Evolutionary conservation across 1,140 invertebrate species (phyloP).

Genomic region (Metaphire vulgaris): DNA sequence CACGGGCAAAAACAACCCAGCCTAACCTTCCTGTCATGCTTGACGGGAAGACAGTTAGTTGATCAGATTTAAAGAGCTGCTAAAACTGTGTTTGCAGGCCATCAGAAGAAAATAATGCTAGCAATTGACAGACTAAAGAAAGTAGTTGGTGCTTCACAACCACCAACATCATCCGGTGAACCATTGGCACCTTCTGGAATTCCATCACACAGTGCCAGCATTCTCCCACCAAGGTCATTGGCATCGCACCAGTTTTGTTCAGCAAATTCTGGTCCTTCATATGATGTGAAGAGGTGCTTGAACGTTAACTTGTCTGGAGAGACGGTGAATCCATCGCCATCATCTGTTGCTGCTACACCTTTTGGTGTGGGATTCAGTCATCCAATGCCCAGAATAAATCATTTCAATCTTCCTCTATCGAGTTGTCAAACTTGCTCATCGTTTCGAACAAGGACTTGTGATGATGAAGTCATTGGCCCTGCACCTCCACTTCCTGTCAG

Average conservation of each 20-base stretch:
- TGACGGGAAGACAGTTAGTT: no score
- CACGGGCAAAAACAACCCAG: no score
- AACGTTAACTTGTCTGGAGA: neutral
- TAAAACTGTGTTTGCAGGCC: slow-evolving; percentile 68
- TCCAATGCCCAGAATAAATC: neutral
- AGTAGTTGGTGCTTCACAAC: slow-evolving; percentile 22
- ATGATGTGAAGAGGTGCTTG: neutral
- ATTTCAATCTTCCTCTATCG: neutral
- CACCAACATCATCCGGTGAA: slow-evolving; percentile 32
- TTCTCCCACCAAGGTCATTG: neutral
- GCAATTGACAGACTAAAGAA: slow-evolving; percentile 93
- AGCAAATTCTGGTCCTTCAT: neutral
- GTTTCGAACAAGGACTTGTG: neutral
- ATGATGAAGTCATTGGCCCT: neutral
- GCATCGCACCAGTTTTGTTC: neutral
- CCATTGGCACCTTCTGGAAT: neutral
- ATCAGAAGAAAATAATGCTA: slow-evolving; percentile 95
- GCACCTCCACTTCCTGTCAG: neutral
- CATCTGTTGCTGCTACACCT: neutral
- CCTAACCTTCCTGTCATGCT: no score
- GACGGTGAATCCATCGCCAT: neutral
- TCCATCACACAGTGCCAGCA: neutral
- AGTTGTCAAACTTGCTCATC: neutral
- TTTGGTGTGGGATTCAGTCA: neutral
- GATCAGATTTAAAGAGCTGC: no score